Percentiles rank a stretch among this genome's conserved stretches.
phyloP scores from a whole-genome alignment of 2,888 invertebrate species.

The Nomada ruficornis region DNA sequence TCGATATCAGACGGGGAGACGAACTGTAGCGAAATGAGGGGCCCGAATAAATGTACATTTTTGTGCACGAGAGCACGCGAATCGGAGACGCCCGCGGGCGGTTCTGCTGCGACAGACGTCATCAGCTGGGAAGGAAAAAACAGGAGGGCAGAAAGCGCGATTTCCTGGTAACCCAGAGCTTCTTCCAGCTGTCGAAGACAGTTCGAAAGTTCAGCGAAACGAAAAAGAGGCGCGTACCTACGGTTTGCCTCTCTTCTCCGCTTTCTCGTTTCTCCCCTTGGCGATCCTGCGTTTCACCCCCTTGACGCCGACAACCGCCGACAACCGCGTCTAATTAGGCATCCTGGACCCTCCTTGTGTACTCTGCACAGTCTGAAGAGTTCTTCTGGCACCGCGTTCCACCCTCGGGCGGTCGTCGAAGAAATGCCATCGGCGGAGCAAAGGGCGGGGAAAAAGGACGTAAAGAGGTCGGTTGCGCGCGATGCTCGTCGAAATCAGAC shows the following conservation, averaged over 20 bases:
- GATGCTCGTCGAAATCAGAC: slow-evolving; percentile 55
- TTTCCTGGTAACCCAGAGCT: slow-evolving; percentile 41
- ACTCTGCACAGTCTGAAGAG: slow-evolving; percentile 69
- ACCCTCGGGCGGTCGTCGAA: slow-evolving; percentile 57
- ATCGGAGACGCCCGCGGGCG: slow-evolving; percentile 37
- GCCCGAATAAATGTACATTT: slow-evolving; percentile 35
- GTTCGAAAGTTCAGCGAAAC: slow-evolving; percentile 64
- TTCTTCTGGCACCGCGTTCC: slow-evolving; percentile 66
- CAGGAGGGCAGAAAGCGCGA: neutral
- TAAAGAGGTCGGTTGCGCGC: slow-evolving; percentile 39
- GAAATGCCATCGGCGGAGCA: slow-evolving; percentile 56
- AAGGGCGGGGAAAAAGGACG: neutral
- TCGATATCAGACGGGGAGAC: neutral
- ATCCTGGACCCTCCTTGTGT: slow-evolving; percentile 69
- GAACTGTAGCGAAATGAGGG: neutral
- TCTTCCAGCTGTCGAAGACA: slow-evolving; percentile 64
- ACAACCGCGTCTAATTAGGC: slow-evolving; percentile 75
- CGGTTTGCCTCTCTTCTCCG: slow-evolving; percentile 46
- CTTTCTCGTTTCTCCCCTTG: slow-evolving; percentile 35
- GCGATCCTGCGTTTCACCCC: slow-evolving; percentile 49
- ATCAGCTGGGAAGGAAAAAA: slow-evolving; percentile 12
- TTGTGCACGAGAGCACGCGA: slow-evolving; percentile 16
- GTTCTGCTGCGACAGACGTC: slow-evolving; percentile 42
- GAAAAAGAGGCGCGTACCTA: slow-evolving; percentile 39
- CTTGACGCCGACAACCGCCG: slow-evolving; percentile 50